These are phyloP conservation scores for Xanthostigma xanthostigma DNA, from an alignment of 2,888 invertebrate genomes.

Conservation along the genomic window DNA sequence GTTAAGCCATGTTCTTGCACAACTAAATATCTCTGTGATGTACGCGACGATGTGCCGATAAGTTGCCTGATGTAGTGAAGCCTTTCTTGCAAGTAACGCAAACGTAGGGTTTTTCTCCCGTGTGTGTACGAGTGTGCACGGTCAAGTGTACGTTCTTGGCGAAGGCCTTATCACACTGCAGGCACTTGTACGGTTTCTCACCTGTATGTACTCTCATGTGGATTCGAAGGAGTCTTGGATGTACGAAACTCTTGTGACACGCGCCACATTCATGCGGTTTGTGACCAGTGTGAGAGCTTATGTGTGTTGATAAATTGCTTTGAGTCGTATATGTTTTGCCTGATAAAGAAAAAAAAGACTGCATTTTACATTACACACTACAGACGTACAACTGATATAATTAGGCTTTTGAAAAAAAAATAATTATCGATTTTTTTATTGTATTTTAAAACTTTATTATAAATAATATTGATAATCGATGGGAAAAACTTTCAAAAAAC, in stretches of 20 bases:
- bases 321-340: constrained; percentile 19
- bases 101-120: constrained; percentile 19
- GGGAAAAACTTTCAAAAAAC: no score
- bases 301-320: constrained; percentile 19
- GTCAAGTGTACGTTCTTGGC: constrained; percentile 20
- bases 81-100: constrained; percentile 17
- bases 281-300: constrained; percentile 13
- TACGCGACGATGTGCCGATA: constrained; percentile 17
- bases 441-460: no score
- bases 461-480: no score
- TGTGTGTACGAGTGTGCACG: constrained; percentile 18
- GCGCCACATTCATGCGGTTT: constrained; percentile 19
- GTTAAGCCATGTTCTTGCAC: no score
- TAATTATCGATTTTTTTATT: no score
- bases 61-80: constrained; percentile 20
- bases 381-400: no score
- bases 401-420: no score
- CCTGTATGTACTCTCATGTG: constrained; percentile 21
- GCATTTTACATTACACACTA: no score
- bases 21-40: constrained; percentile 11
- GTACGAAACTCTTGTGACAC: constrained; percentile 18
- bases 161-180: constrained; percentile 17
- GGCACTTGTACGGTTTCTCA: constrained; percentile 19
- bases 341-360: no score
- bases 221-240: constrained; percentile 17